phyloP scores from a whole-genome alignment of 2,113 vertebrate genomes.

The Anguilla japonica region DNA sequence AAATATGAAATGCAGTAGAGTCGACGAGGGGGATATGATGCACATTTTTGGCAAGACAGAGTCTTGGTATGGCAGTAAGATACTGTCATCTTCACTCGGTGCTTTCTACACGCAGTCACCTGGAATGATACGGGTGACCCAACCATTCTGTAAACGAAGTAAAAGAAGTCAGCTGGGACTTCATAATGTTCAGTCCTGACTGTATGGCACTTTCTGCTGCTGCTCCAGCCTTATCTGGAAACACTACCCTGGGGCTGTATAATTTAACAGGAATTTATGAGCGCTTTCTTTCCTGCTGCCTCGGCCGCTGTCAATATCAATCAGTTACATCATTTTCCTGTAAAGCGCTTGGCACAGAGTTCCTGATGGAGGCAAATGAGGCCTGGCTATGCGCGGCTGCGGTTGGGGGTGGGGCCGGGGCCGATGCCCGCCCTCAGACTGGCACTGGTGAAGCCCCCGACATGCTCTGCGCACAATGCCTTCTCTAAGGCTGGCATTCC shows the following conservation, averaged over 20 bases:
- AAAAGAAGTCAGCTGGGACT: not conserved
- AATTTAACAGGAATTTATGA: not conserved
- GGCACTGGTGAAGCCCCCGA: not conserved
- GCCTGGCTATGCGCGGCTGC: not conserved
- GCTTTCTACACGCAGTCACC: not conserved
- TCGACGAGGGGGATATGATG: not conserved
- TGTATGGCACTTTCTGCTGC: not conserved
- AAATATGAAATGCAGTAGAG: not conserved
- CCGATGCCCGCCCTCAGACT: not conserved
- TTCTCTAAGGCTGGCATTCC: not conserved
- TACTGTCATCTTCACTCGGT: not conserved
- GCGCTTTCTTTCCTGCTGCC: not conserved
- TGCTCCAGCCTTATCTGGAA: not conserved
- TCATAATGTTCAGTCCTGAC: not conserved
- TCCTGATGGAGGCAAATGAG: not conserved
- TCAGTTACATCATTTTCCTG: not conserved
- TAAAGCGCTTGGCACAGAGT: not conserved
- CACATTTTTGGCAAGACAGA: not conserved
- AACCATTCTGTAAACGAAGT: not conserved
- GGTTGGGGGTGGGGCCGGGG: not conserved
- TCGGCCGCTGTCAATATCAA: not conserved
- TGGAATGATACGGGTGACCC: not conserved
- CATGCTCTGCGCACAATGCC: not conserved
- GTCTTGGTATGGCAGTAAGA: not conserved
- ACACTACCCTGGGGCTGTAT: not conserved